phyloP scores from a whole-genome alignment of 1,140 invertebrate genomes.

The Meteorus sp. region DNA sequence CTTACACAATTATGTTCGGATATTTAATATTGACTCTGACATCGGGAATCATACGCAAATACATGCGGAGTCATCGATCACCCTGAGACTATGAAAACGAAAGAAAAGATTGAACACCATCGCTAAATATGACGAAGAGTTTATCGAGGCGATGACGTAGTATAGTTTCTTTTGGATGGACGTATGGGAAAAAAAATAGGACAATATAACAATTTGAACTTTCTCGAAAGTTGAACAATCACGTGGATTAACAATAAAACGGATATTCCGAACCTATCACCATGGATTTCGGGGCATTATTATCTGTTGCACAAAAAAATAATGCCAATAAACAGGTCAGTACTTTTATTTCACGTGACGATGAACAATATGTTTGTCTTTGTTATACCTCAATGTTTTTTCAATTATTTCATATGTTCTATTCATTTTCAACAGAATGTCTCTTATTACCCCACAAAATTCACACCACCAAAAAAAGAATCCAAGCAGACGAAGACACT shows the following conservation, averaged over 20 bases:
- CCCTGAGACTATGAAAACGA: no score
- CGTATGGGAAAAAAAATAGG: no score
- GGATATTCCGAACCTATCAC: not conserved
- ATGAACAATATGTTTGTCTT: slow-evolving; percentile 3
- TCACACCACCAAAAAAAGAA: slow-evolving; percentile 80
- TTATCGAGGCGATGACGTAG: no score
- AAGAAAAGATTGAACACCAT: no score
- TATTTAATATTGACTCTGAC: no score
- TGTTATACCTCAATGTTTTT: slow-evolving; percentile 15
- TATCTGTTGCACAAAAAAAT: slow-evolving; percentile 66
- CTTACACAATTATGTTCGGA: no score
- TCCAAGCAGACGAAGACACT: slow-evolving; percentile 67
- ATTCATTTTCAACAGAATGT: slow-evolving; percentile 43
- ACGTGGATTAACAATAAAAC: not conserved
- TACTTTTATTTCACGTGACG: slow-evolving; percentile 6
- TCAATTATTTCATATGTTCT: slow-evolving; percentile 4
- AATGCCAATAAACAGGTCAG: slow-evolving; percentile 45
- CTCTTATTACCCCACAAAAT: slow-evolving; percentile 74
- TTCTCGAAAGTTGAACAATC: not conserved
- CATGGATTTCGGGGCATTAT: slow-evolving; percentile 68
- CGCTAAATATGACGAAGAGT: no score
- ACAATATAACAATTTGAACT: not conserved
- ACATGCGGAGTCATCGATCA: no score
- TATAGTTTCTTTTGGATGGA: no score
- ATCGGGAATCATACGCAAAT: no score